These are phyloP conservation scores for Globia sparganii DNA, from an alignment of 2,888 invertebrate species.

Conservation along the genomic window DNA sequence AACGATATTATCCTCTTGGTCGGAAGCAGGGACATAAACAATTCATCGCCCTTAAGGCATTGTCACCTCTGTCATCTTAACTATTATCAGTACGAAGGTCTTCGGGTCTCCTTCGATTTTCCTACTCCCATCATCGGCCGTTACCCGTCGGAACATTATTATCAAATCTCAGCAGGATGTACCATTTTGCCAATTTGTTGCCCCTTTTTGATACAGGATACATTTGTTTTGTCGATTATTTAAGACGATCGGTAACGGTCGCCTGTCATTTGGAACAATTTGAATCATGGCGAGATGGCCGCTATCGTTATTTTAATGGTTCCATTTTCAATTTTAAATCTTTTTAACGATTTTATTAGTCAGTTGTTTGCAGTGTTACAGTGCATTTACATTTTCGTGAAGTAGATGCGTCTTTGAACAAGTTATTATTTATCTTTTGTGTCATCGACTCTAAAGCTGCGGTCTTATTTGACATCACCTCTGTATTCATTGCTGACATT, in stretches of 20 bases:
- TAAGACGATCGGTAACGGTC: constrained; percentile 66
- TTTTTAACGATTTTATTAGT: constrained; percentile 40
- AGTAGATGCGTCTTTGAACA: constrained; percentile 33
- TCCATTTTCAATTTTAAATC: constrained; percentile 36
- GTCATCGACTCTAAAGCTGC: constrained; percentile 49
- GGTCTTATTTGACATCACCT: constrained; percentile 44
- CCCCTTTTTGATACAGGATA: constrained; percentile 84
- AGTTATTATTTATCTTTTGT: constrained; percentile 58
- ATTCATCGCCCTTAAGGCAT: constrained; percentile 16
- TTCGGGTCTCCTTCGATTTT: constrained; percentile 49
- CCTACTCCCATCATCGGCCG: constrained; percentile 46
- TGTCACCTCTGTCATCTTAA: constrained; percentile 8
- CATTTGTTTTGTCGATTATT: constrained; percentile 75
- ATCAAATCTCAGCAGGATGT: constrained; percentile 80
- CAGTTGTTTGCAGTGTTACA: constrained; percentile 39
- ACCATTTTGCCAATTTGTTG: constrained; percentile 84
- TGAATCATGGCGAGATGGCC: constrained; percentile 41
- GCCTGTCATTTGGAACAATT: constrained; percentile 47
- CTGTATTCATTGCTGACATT: constrained; percentile 36
- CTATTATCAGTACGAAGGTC: constrained; percentile 29
- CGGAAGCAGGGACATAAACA: constrained; percentile 21
- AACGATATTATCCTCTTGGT: not conserved
- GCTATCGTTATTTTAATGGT: constrained; percentile 39
- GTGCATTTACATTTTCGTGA: constrained; percentile 51
- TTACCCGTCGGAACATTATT: constrained; percentile 63